A percentile compares a stretch with the other conserved stretches of the same genome.
Conservation (phyloP, 1,140 invertebrate genomes). For the Maconellicoccus hirsutus region DNA sequence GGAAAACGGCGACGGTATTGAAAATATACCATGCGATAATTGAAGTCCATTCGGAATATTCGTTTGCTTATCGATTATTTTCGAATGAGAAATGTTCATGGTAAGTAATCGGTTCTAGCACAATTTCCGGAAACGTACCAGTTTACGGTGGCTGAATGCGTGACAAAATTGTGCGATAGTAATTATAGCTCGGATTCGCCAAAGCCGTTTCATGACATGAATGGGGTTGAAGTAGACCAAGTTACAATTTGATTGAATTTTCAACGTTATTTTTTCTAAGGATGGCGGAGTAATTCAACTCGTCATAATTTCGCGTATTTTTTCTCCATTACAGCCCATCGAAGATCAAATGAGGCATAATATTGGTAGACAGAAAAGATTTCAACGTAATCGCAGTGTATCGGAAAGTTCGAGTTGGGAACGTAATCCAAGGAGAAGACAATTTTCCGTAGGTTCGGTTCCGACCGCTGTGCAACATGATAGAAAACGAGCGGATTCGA, state of each 20-base stretch:
- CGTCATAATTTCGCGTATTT: too few relatives aligned
- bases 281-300: too few relatives aligned
- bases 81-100: too few relatives aligned
- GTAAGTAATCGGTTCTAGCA: too few relatives aligned
- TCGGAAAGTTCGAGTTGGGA: slow-evolving; percentile 17
- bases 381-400: slow-evolving; percentile 14
- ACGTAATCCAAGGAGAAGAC: neutral
- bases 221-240: slow-evolving; percentile 17
- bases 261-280: too few relatives aligned
- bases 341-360: slow-evolving; percentile 16
- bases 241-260: neutral
- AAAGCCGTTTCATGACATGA: neutral
- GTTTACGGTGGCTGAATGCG: neutral
- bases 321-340: neutral
- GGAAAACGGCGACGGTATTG: neutral
- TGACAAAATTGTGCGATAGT: neutral
- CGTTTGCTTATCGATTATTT: too few relatives aligned
- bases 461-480: neutral
- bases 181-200: slow-evolving; percentile 2
- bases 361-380: slow-evolving; percentile 2
- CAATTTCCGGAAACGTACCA: neutral
- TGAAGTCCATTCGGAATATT: too few relatives aligned
- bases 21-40: neutral
- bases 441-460: slow-evolving; percentile 8
- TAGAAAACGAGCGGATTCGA: slow-evolving; percentile 2